Evolutionary conservation across 2,888 invertebrate genomes (phyloP), one percentile per base, ranked within the genome.

Genomic region (Pandemis cinnamomeana): DNA sequence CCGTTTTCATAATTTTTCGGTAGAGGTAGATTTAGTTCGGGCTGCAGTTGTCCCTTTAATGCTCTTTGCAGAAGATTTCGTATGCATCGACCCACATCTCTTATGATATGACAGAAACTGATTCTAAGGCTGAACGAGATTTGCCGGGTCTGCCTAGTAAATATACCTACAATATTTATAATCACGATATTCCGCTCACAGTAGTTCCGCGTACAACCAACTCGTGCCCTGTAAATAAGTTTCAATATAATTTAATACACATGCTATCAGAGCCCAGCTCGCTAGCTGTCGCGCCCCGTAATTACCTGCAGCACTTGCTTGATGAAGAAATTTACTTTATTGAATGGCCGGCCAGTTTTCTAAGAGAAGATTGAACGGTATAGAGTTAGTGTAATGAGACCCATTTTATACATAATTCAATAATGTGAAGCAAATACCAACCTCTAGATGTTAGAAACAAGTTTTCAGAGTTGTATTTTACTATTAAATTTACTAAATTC

Each of bases 241-340:
- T 82, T 79, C 77, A 78, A 79, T 71, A 73, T 77, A 78, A 78
- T 81, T 78, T 84, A 85, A 84, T 83, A 81, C 77, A 73, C 74
- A 77, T 75, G 76, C 79, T 79, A 81, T 84, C 79, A 81, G 71
- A 78, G 72, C 75, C 82, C 75, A 83, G 75, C 77, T 78, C 66
- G 81, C 80, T 82, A 80, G 85, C 88, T 87, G 89, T 90, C 88
- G 90, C 91, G 89, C 90, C 85, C 86, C 66, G 81, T 86, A 87
- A 92, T 92, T 91, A 87, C 86, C 77, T 55, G 51, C 77, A 46
- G 62, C 55, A 84, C 84, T 85, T 81, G 66, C 66, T 67, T 87
- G 79, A 91, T 91, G 88, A 91, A 91, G 91, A 90, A 91, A 91
- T 92, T 91, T 87, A 81, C 87, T 86, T 84, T 84, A 87, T 85